Evolutionary conservation across 2,113 vertebrate species (phyloP), one percentile per base, ranked within the genome.

Genomic region (Eonycteris spelaea): DNA sequence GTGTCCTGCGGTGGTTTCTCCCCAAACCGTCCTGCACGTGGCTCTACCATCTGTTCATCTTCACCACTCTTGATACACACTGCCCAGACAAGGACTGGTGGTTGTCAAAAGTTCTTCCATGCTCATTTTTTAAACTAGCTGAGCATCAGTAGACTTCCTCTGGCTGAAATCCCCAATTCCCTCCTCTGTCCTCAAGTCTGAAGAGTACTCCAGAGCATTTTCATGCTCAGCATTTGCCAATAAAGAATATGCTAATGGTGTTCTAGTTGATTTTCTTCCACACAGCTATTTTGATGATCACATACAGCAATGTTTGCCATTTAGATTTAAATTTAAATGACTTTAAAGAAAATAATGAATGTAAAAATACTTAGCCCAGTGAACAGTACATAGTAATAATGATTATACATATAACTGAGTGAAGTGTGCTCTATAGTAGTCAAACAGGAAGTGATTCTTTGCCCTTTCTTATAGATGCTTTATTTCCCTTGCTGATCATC

Each of bases 11-110:
- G 1, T 14, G 43, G 3, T 67, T 40, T 65, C n/a, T 71, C 43
- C 1, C 26, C 5, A 30, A 1, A 1, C 3, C 4, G 5, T 35
- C 7, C 19, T 78, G 26, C 30, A 38, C 9, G 15, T 8, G 74
- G 59, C 19, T 5, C 30, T 43, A 55, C 16, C 16, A 2, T 10
- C 15, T 12, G 0, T 26, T 59, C 33, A 40, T 90, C 57, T 26
- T 35, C 14, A 35, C 21, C n/a, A 11, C 1, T 57, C 3, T 74
- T 6, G 3, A 40, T 73, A 71, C 82, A 3, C 3, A 11, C 12
- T 28, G 24, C 35, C 11, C n/a, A 5, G 13, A 51, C 0, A 59
- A 21, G 30, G n/a, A 22, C 6, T 38, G 13, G 1, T 16, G 55
- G 4, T 24, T 2, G 19, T n/a, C 3, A 74, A 40, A 16, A 73